Conservation (phyloP, 2,113 vertebrate species). For the Nesospiza acunhae region DNA sequence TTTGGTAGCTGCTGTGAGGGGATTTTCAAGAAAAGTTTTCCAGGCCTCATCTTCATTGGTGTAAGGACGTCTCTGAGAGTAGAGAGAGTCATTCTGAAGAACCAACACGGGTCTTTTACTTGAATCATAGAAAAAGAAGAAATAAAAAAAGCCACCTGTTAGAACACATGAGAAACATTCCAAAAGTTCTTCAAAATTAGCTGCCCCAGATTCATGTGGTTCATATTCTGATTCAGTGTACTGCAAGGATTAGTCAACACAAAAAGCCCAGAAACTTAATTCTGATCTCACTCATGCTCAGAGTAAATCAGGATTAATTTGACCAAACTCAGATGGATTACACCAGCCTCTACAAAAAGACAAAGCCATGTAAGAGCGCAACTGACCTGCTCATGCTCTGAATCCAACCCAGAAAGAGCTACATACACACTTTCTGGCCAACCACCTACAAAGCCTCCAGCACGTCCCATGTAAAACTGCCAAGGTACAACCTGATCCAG, state of each 20-base stretch:
- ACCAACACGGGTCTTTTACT: conserved; percentile 96
- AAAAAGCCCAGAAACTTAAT: conserved; percentile 17
- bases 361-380: not conserved
- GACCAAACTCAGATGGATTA: not conserved
- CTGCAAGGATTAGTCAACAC: conserved; percentile 21
- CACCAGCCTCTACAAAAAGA: not conserved
- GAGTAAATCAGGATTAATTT: not conserved
- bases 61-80: conserved; percentile 88
- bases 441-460: not conserved
- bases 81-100: conserved; percentile 92
- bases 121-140: not conserved
- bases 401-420: not conserved
- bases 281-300: not conserved
- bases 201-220: not conserved
- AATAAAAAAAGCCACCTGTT: not conserved
- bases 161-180: conserved; percentile 10
- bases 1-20: conserved; percentile 96
- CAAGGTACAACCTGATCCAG: not conserved
- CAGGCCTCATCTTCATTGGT: conserved; percentile 97
- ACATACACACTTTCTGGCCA: not conserved
- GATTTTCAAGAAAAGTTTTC: conserved; percentile 98
- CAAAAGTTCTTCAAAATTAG: not conserved
- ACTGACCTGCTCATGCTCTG: not conserved
- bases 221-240: not conserved
- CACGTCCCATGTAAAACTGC: not conserved